Base-by-base conservation (phyloP, 2,113 vertebrate genomes). In the Embiotoca jacksoni region DNA sequence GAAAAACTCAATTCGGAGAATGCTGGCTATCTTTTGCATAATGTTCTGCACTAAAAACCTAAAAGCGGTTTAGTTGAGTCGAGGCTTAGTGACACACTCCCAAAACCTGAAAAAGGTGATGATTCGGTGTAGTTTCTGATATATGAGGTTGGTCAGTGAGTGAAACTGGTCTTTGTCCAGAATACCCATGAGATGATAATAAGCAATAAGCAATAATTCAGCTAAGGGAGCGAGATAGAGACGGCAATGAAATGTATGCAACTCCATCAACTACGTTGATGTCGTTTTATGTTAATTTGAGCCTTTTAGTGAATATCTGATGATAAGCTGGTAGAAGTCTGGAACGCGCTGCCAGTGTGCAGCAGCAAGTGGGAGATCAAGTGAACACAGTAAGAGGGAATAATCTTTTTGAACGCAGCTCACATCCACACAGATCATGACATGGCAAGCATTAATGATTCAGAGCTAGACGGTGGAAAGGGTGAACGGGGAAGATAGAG, bases 371-470 rank as follows among this genome's bases (percentile, higher is more conserved):
- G 83, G 89, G 82, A 90, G 89, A 91, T 91, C 89, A 92, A 91
- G 88, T 66, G 86, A 92, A 75, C 75, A 71, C 81, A 71, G 83
- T 71, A 49, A 84, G 89, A 83, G 75, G 83, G 84, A 90, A 90
- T 87, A 83, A 85, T 89, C 77, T 84, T 78, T 92, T 64, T 57
- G 85, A 92, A 87, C 63, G 58, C 84, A 75, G 78, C 88, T 91
- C 91, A 85, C 91, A 91, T 92, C 84, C 88, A 90, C 81, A 88
- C 84, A 66, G 86, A 91, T 92, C 90, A 91, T 91, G 89, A 91
- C 91, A 91, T 82, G 90, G 89, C 90, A 88, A 75, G 72, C 91
- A 89, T 90, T 88, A 91, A 93, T 87, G 89, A 91, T 91, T 91
- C 88, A 88, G 80, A 79, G 65, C 60, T 47, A 81, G 84, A 66